These are phyloP conservation scores for Mormyrus hasselquistii DNA, from an alignment of 2,797 vertebrate genomes.

Conservation along the genomic window DNA sequence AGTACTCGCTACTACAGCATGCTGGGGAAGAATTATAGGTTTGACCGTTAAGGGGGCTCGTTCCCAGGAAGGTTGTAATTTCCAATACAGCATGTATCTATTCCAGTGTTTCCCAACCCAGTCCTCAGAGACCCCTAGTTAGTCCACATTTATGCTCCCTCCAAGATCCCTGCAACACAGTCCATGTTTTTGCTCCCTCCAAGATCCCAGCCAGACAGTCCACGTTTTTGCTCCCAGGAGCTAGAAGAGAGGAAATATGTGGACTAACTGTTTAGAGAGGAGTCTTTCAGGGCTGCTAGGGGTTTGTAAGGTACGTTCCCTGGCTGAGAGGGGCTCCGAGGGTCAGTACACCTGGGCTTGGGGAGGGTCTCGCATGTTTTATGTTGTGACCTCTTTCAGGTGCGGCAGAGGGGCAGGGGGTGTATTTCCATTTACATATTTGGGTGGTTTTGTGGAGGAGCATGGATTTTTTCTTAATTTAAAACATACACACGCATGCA, in stretches of 20 bases:
- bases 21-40: background rate
- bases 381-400: background rate
- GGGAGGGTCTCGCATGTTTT: background rate
- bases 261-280: background rate
- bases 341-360: background rate
- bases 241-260: too few relatives aligned
- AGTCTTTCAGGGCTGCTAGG: background rate
- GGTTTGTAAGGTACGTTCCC: background rate
- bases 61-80: background rate
- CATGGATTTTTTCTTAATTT: background rate
- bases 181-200: background rate
- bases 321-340: background rate
- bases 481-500: background rate
- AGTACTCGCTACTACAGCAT: background rate
- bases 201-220: background rate
- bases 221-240: too few relatives aligned
- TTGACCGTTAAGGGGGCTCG: background rate
- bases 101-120: background rate
- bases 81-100: background rate
- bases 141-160: background rate
- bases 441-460: background rate
- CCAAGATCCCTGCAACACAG: background rate
- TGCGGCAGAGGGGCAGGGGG: background rate
- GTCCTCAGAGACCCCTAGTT: background rate
- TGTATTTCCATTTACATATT: background rate